phyloP scores from a whole-genome alignment of 2,797 vertebrate species.

The Enteromius argenteus region DNA sequence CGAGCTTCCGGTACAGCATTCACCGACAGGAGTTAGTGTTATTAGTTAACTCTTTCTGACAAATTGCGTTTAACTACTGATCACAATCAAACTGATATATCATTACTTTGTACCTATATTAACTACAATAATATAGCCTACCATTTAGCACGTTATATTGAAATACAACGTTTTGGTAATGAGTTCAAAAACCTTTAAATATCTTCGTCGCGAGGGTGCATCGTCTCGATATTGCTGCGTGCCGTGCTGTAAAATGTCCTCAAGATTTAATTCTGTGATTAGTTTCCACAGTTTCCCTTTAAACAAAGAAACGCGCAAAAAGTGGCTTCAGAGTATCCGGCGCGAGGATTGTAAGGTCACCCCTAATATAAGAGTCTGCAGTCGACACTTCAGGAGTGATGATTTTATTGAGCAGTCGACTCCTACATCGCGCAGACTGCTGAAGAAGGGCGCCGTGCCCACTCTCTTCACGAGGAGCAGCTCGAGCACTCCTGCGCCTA shows the following conservation, averaged over 20 bases:
- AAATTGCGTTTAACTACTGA: not conserved
- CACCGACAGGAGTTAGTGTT: not conserved
- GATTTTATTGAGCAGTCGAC: not conserved
- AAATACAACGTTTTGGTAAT: not conserved
- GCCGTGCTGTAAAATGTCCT: slow-evolving; percentile 20
- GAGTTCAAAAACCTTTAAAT: slow-evolving; percentile 4
- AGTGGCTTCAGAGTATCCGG: not conserved
- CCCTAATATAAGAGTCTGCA: not conserved
- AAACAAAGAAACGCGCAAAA: not conserved
- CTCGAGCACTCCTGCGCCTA: not conserved
- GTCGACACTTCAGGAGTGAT: slow-evolving; percentile 16
- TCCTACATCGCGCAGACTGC: not conserved
- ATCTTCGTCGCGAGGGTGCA: not conserved
- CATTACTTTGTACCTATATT: not conserved
- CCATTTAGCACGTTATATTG: not conserved
- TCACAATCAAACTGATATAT: not conserved
- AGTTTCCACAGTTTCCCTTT: slow-evolving; percentile 28
- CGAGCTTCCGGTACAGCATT: not conserved
- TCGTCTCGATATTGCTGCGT: slow-evolving; percentile 17
- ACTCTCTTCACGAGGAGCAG: not conserved
- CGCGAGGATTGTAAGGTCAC: not conserved
- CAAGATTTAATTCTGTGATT: slow-evolving; percentile 31
- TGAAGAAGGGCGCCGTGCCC: slow-evolving; percentile 14
- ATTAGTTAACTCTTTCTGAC: not conserved
- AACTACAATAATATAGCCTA: not conserved